These are phyloP conservation scores for Semnornis frantzii DNA, from an alignment of 2,113 vertebrate genomes.

Conservation along the genomic window DNA sequence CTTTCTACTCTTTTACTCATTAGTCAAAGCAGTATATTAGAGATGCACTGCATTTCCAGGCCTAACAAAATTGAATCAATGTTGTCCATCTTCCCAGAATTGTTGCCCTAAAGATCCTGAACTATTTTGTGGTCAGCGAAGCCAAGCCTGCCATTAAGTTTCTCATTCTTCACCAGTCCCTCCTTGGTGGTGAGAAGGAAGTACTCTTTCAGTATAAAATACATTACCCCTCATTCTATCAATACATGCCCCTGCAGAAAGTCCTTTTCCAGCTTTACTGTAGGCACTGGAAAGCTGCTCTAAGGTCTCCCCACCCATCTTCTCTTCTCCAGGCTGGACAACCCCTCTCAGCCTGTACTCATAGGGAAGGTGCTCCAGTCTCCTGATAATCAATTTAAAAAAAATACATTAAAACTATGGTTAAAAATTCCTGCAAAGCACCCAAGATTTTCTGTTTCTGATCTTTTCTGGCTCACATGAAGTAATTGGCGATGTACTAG, in stretches of 20 bases:
- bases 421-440: background rate
- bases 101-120: too few species aligned
- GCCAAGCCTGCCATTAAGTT: too few species aligned
- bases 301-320: background rate
- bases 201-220: background rate
- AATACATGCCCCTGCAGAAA: accelerated
- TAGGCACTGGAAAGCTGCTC: accelerated
- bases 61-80: background rate
- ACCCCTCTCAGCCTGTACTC: background rate
- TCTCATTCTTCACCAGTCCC: too few species aligned
- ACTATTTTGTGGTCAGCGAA: too few species aligned
- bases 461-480: background rate
- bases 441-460: background rate
- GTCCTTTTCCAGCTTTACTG: background rate
- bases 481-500: background rate
- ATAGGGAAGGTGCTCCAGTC: background rate
- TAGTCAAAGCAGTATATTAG: background rate
- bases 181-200: too few species aligned
- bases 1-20: background rate
- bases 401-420: background rate
- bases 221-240: accelerated
- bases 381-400: background rate
- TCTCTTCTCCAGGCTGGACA: background rate
- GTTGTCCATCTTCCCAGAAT: background rate
- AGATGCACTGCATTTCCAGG: background rate